Evolutionary conservation across 1,140 invertebrate genomes (phyloP), one percentile per base, ranked within the genome.

Genomic region (Sitodiplosis mosellana): DNA sequence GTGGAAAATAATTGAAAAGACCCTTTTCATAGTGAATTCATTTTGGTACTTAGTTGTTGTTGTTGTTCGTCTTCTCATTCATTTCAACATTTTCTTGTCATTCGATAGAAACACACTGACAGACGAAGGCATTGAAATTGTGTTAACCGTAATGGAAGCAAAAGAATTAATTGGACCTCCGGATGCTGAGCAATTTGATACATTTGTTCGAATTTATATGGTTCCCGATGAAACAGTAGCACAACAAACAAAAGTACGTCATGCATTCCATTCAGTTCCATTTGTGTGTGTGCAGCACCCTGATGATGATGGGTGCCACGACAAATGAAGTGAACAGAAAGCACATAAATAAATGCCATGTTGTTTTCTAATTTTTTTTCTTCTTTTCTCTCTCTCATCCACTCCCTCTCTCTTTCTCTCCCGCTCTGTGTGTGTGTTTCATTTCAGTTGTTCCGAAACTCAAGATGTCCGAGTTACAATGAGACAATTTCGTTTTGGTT

Each of bases 61-160:
- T 27, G 3, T 27, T 27, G 27, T 27, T 3, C 27, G 27, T 27
- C 27, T 27, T 27, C 10, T 27, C 27, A 27, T n/a, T n/a, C 27
- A 27, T 27, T 27, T 27, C 27, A n/a, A n/a, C 38, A 51, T 33
- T 41, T 46, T 48, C 43, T 48, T 42, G 15, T 53, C 36, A 27
- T 27, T 27, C 10, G 21, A 54, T 49, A 40, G 49, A 49, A 47
- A 54, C 37, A 50, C 53, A 33, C 52, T 55, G 2, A 57, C 52
- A 43, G 81, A 80, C 49, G 78, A 81, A 54, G 74, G 76, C 42
- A 70, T 76, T 33, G 82, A 84, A 55, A 66, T 87, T 11, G 70
- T 76, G 11, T 78, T 87, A 17, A 83, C 74, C 53, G 75, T 87
- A 0, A 68, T 85, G 42, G 83, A 86, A 64, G 83, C 80, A 15